Base-by-base conservation (phyloP, 1,140 invertebrate genomes). In the Caenorhabditis remanei region DNA sequence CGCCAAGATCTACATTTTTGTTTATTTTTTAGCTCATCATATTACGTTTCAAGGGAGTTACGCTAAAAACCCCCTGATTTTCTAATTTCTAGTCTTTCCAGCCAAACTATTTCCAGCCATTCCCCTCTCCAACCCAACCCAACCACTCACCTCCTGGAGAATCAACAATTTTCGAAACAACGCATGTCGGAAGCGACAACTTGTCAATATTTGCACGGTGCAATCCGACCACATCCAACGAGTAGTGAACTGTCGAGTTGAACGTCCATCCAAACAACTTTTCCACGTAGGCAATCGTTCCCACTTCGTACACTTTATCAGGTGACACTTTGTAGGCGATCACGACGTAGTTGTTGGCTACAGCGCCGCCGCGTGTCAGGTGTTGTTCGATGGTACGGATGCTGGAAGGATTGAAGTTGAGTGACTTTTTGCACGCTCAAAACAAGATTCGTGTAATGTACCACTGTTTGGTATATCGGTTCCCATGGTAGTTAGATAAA, bases 241-340 rank as follows among this genome's bases (percentile, higher is more conserved):
- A 94, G 88, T 94, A 94, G 7, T 93, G 90, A 53, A 93, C 93
- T 40, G 92, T 90, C 1, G 94, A 94, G 58, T 88, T 88, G 94
- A 94, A 94, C 89, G 94, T 94, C 4, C 94, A 94, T 7, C 94
- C 94, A 9, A 94, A 93, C 7, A 94, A 94, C 90, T 94, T 94
- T 32, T 94, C 93, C 8, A 94, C 94, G 63, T 94, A 92, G 14
- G 94, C 94, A 79, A 94, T 94, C 43, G 94, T 94, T 16, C 94
- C 94, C 84, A 94, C 93, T 32, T 85, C 65, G 84, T 83, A 86
- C 32, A 86, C 48, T 61, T 92, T 90, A 79, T 92, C 56, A 14
- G 85, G 50, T 41, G 83, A 79, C 32, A 58, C 11, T 56, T 86
- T 75, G 11, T 58, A 87, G 11, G 53, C 40, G 24, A 41, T 87